A percentile compares a stretch with the other conserved stretches of the same genome.
These are phyloP conservation scores for Aphaenogaster rudis DNA, from an alignment of 1,140 invertebrate genomes.

Conservation along the genomic window DNA sequence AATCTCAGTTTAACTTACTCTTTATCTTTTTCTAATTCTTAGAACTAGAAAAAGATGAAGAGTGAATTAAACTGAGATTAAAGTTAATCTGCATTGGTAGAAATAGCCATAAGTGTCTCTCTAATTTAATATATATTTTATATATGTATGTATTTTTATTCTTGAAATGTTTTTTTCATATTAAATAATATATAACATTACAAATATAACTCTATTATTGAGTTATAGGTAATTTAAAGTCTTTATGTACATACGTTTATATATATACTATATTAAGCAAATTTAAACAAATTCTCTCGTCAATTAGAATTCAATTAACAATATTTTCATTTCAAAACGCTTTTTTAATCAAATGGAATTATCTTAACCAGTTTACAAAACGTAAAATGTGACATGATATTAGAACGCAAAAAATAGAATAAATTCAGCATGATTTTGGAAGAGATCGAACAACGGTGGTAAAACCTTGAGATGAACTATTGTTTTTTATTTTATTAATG, in stretches of 20 bases:
- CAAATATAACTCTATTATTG: background rate
- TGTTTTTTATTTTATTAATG: background rate
- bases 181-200: background rate
- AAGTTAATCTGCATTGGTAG: too few relatives aligned
- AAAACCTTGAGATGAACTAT: background rate
- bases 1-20: too few relatives aligned
- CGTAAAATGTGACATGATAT: background rate
- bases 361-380: background rate
- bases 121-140: too few relatives aligned
- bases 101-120: too few relatives aligned
- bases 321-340: background rate
- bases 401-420: background rate
- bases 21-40: too few relatives aligned
- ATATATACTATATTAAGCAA: background rate
- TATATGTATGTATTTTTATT: too few relatives aligned
- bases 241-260: background rate
- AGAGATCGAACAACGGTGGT: background rate
- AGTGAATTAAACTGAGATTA: too few relatives aligned
- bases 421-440: background rate
- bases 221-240: background rate
- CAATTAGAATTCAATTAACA: background rate
- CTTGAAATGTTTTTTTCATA: too few relatives aligned
- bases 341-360: too few relatives aligned
- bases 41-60: too few relatives aligned
- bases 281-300: background rate